Evolutionary conservation across 2,113 vertebrate genomes (phyloP).

Genomic region (Tragelaphus strepsiceros): DNA sequence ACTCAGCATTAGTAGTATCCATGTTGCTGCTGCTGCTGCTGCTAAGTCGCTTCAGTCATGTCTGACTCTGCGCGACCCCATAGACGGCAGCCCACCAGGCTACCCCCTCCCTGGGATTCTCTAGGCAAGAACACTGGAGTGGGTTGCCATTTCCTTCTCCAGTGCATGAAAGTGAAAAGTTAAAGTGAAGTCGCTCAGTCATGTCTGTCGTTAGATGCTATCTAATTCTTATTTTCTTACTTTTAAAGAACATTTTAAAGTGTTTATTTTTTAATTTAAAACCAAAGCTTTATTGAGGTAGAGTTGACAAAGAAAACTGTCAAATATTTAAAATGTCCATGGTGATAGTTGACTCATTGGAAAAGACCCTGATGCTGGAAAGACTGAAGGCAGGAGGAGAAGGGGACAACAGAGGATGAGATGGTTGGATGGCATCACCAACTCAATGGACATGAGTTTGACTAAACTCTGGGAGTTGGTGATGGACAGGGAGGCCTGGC

Average conservation of each 20-base stretch:
- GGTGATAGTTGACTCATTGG: fast-evolving
- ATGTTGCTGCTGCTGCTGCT: no score
- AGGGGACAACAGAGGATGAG: background rate
- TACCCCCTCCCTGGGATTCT: no score
- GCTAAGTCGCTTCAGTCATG: no score
- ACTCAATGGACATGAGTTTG: background rate
- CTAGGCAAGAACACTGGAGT: no score
- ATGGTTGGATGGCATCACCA: background rate
- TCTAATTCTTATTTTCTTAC: background rate
- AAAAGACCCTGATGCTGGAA: background rate
- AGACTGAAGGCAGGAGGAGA: background rate
- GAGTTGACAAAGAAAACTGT: background rate
- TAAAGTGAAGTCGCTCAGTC: no score
- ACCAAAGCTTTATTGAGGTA: background rate
- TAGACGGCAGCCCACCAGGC: no score
- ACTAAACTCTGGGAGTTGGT: background rate
- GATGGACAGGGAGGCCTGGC: background rate
- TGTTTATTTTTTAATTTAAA: background rate
- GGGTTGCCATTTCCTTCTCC: no score
- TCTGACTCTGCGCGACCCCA: no score
- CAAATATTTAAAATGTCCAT: background rate
- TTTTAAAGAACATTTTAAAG: background rate
- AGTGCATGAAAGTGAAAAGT: no score
- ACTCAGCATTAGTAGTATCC: background rate
- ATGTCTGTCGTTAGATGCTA: no score